Evolutionary conservation across 2,888 invertebrate species (phyloP).

Genomic region (Plagodis dolabraria): DNA sequence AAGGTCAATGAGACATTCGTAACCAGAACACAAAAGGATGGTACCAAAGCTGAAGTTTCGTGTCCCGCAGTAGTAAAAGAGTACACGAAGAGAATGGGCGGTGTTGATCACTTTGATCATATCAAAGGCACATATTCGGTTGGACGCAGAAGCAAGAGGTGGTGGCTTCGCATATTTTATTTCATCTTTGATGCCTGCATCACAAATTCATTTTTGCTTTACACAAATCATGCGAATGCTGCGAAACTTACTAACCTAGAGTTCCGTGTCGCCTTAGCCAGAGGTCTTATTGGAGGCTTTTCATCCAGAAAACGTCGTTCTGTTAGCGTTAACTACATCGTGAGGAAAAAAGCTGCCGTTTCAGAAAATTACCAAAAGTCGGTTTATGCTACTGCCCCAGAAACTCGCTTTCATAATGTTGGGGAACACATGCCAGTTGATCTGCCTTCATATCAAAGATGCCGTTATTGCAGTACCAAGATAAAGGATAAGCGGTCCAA

Average conservation of each 20-base stretch:
- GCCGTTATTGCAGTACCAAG: too few relatives aligned
- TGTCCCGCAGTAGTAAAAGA: constrained; percentile 35
- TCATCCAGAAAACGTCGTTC: not conserved
- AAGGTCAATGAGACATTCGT: not conserved
- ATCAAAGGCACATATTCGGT: constrained; percentile 35
- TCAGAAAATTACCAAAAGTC: too few relatives aligned
- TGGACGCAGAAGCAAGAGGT: constrained; percentile 41
- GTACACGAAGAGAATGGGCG: constrained; percentile 46
- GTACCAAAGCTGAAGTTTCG: constrained; percentile 4
- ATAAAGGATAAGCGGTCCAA: too few relatives aligned
- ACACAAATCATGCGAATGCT: not conserved
- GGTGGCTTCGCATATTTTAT: constrained; percentile 19
- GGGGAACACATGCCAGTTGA: too few relatives aligned
- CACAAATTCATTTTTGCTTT: not conserved
- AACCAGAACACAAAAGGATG: not conserved
- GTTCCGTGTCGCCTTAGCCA: not conserved
- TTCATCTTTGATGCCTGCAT: not conserved
- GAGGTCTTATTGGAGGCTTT: not conserved
- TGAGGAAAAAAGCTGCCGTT: too few relatives aligned
- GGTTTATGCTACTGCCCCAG: too few relatives aligned
- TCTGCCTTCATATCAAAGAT: too few relatives aligned
- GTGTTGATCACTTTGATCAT: constrained; percentile 24
- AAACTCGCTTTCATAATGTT: too few relatives aligned
- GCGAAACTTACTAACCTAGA: not conserved
- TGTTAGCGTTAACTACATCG: too few relatives aligned